A percentile compares a stretch with the other conserved stretches of the same genome.
Evolutionary conservation across 2,888 invertebrate species (phyloP).

Genomic region (Dicyrtomina minuta): DNA sequence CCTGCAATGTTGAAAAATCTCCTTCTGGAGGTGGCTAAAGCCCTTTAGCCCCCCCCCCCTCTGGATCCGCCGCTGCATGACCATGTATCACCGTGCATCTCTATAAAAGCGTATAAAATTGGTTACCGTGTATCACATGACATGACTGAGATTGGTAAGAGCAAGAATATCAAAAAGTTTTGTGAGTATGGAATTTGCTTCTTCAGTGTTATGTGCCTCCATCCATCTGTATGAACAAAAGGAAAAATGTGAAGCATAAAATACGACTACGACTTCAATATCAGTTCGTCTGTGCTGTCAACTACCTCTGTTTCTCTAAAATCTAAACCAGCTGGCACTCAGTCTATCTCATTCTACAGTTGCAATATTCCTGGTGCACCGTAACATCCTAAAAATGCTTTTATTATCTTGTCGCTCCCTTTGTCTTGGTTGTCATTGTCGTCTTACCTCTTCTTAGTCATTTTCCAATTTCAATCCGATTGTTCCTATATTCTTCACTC

Average conservation of each 20-base stretch:
- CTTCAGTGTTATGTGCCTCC: constrained; percentile 5
- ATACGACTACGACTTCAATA: constrained; percentile 25
- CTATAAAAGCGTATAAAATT: constrained; percentile 20
- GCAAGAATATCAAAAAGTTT: not conserved
- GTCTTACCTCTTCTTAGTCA: no score
- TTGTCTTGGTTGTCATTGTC: no score
- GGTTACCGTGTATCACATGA: constrained; percentile 14
- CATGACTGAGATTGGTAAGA: constrained; percentile 28
- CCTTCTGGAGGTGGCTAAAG: no score
- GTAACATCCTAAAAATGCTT: no score
- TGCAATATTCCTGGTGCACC: not conserved
- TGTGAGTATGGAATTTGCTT: not conserved
- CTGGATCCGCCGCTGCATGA: not conserved
- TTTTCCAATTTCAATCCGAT: no score
- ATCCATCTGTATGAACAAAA: constrained; percentile 17
- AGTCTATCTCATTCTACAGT: constrained; percentile 2
- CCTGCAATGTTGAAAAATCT: not conserved
- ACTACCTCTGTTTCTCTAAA: constrained; percentile 1
- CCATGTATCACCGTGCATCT: not conserved
- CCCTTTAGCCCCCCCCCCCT: no score
- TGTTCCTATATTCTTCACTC: not conserved
- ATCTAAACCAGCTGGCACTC: not conserved
- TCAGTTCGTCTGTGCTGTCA: constrained; percentile 22
- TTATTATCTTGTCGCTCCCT: no score
- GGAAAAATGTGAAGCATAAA: constrained; percentile 13